phyloP scores from a whole-genome alignment of 2,113 vertebrate genomes.

The Dipodomys spectabilis region DNA sequence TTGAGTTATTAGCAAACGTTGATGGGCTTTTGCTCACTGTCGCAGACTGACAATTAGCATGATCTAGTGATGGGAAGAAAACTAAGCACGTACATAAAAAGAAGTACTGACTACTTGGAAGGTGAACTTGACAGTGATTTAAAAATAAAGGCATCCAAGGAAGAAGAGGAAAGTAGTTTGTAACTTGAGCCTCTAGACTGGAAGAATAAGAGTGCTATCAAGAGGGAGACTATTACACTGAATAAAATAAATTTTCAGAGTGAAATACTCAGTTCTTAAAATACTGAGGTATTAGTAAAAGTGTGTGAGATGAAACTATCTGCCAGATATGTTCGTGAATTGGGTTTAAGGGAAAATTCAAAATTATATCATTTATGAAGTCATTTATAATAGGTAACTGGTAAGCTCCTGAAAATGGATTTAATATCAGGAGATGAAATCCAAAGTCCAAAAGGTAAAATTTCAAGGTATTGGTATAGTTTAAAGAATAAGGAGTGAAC shows the following conservation, averaged over 20 bases:
- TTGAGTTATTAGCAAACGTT: not conserved
- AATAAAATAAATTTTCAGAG: constrained; percentile 16
- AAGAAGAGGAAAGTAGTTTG: not conserved
- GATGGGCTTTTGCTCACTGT: not conserved
- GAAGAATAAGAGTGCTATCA: not conserved
- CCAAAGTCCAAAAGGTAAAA: not conserved
- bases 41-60: not conserved
- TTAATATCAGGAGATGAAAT: not conserved
- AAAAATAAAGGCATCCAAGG: not conserved
- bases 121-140: not conserved
- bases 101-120: not conserved
- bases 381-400: constrained; percentile 12
- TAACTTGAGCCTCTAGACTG: not conserved
- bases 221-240: not conserved
- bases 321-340: not conserved
- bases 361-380: constrained; percentile 37
- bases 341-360: not conserved
- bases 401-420: constrained; percentile 28
- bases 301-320: not conserved
- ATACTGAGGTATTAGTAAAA: constrained; percentile 31
- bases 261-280: constrained; percentile 39
- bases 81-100: not conserved
- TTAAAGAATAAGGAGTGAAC: not conserved
- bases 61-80: not conserved
- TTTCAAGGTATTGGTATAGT: not conserved